phyloP scores from a whole-genome alignment of 2,113 vertebrate species.

The Hystrix cristata region DNA sequence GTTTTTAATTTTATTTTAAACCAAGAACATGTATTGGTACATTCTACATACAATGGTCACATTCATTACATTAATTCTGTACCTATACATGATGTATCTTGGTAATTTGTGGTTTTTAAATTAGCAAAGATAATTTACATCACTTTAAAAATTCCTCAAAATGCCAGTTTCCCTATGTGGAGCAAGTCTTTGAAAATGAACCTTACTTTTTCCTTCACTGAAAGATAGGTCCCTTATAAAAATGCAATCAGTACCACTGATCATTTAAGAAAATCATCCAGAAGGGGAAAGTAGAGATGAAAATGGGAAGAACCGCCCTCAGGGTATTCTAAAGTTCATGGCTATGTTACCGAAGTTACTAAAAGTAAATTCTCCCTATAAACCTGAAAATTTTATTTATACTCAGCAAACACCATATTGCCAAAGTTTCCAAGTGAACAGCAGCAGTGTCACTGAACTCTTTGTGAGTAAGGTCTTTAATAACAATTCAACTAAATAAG shows the following conservation, averaged over 20 bases:
- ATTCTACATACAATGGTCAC: no score
- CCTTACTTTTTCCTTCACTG: neutral
- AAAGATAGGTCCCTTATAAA: slow-evolving; percentile 31
- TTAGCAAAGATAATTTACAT: neutral
- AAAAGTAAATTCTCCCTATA: slow-evolving; percentile 2
- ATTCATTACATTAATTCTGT: no score
- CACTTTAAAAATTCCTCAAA: slow-evolving; percentile 22
- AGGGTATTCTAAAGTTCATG: neutral
- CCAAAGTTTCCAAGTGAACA: slow-evolving; percentile 34
- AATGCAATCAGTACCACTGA: neutral
- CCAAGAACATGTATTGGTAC: no score
- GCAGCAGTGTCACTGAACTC: neutral
- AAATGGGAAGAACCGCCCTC: neutral
- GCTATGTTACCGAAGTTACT: neutral
- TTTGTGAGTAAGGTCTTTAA: neutral
- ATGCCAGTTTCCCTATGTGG: neutral
- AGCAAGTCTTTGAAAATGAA: neutral
- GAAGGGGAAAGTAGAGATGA: neutral
- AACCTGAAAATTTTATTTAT: neutral
- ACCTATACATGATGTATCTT: no score
- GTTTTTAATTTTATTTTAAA: slow-evolving; percentile 55
- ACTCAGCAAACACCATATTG: neutral
- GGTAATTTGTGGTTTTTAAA: slow-evolving; percentile 36
- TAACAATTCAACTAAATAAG: slow-evolving; percentile 57
- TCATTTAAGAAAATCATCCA: slow-evolving; percentile 25